These are phyloP conservation scores for Catocala fraxini DNA, from an alignment of 2,888 invertebrate species.

Conservation along the genomic window DNA sequence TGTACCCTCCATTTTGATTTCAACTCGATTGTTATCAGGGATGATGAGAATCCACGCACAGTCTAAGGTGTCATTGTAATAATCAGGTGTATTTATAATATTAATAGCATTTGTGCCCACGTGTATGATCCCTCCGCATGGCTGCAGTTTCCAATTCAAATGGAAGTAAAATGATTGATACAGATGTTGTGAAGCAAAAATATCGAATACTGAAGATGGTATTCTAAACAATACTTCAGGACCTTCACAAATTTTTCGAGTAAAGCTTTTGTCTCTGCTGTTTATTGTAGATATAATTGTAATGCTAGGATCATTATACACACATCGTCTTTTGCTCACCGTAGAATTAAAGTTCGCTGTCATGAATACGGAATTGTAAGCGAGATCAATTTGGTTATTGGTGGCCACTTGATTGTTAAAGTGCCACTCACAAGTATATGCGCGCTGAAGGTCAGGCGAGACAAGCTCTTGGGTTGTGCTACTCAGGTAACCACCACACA, in stretches of 20 bases:
- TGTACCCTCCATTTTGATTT: slow-evolving; percentile 67
- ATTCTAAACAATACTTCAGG: slow-evolving; percentile 59
- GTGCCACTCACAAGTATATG: slow-evolving; percentile 73
- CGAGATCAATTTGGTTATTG: slow-evolving; percentile 18
- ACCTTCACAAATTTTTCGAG: slow-evolving; percentile 61
- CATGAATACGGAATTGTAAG: slow-evolving; percentile 64
- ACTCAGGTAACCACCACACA: slow-evolving; percentile 71
- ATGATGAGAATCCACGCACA: slow-evolving; percentile 91
- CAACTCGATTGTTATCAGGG: slow-evolving; percentile 67
- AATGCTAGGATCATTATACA: slow-evolving; percentile 62
- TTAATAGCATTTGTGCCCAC: slow-evolving; percentile 59
- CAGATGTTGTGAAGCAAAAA: slow-evolving; percentile 61
- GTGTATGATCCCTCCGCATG: slow-evolving; percentile 90
- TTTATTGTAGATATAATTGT: slow-evolving; percentile 47
- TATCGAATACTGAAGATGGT: slow-evolving; percentile 60
- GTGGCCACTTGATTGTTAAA: slow-evolving; percentile 48
- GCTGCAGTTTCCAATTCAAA: slow-evolving; percentile 67
- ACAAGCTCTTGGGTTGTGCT: slow-evolving; percentile 61
- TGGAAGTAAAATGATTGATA: slow-evolving; percentile 74
- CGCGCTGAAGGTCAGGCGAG: slow-evolving; percentile 63
- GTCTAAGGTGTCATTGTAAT: slow-evolving; percentile 81
- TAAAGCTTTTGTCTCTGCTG: slow-evolving; percentile 35
- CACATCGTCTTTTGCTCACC: slow-evolving; percentile 54
- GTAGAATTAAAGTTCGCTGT: slow-evolving; percentile 63
- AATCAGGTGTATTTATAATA: slow-evolving; percentile 73